Percentiles rank a stretch among this genome's conserved stretches.
phyloP scores from a whole-genome alignment of 2,797 vertebrate species.

The Crenichthys baileyi region DNA sequence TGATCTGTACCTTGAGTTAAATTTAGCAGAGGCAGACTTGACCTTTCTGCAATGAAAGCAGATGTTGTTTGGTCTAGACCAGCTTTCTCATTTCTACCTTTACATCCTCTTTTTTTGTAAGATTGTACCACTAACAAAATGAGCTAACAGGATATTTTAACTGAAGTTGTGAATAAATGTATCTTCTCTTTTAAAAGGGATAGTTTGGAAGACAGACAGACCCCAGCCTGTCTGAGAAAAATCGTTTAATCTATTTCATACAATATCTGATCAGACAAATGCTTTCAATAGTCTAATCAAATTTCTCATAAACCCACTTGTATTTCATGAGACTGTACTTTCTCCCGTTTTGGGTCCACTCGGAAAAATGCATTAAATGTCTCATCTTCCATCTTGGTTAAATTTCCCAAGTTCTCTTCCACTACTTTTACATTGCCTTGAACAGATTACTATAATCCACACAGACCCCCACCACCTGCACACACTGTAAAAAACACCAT shows the following conservation, averaged over 20 bases:
- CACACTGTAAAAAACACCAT: slow-evolving; percentile 29
- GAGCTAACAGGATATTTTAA: background rate
- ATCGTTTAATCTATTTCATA: background rate
- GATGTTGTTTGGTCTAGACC: slow-evolving; percentile 18
- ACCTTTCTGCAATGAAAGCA: slow-evolving; percentile 35
- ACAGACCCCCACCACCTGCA: slow-evolving; percentile 7
- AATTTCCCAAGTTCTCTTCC: slow-evolving; percentile 42
- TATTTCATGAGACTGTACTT: background rate
- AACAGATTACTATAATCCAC: slow-evolving; percentile 57
- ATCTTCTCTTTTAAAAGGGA: background rate
- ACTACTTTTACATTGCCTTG: slow-evolving; percentile 23
- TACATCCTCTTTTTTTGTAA: background rate
- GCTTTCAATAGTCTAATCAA: background rate
- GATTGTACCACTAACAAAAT: background rate
- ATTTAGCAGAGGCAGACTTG: slow-evolving; percentile 49
- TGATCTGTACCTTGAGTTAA: slow-evolving; percentile 43
- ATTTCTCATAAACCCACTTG: background rate
- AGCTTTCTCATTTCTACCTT: background rate
- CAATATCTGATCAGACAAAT: background rate
- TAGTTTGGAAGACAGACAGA: background rate
- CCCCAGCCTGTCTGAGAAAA: background rate
- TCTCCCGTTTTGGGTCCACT: background rate
- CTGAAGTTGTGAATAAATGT: background rate
- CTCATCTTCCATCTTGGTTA: slow-evolving; percentile 29
- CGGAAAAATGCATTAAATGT: slow-evolving; percentile 12